Base-by-base conservation (phyloP, 2,888 invertebrate species). In the Coenonympha arcania region DNA sequence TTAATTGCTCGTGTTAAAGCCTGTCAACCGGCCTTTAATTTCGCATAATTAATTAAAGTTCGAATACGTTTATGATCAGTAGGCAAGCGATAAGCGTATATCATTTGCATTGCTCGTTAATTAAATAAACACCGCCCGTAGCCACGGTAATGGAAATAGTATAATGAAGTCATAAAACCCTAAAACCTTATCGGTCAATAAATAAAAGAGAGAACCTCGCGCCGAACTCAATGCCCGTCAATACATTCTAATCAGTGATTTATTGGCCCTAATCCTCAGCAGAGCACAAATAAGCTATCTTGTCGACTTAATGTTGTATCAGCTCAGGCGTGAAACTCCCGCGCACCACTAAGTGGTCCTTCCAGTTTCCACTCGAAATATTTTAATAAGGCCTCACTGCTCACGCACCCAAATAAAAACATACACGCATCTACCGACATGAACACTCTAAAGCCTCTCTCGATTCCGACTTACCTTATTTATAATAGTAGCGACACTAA, bases 161-260 rank as follows among this genome's bases (percentile, higher is more conserved):
- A 57, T 75, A 79, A 79, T 74, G 69, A 69, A 71, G 68, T 70
- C 66, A 70, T 81, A 79, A 82, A 79, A 76, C 68, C 64, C 66
- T 72, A 76, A 73, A 73, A 80, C 77, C 63, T 61, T 73, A 75
- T 71, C 71, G 71, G 69, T 65, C 66, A 68, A 75, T 83, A 82
- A 79, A 82, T 76, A 80, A 76, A 66, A 71, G 69, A 56, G 70
- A 69, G 71, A 73, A 64, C 69, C 73, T 72, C 73, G 73, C 73
- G 75, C 71, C 74, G 66, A 69, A 81, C 75, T 78, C 79, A 83
- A 77, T 75, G 79, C 80, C 79, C 83, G 85, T 86, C 84, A 86
- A 84, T 84, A 84, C 84, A 84, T 83, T 86, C 80, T 85, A 86
- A 86, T 85, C 86, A 86, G 81, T 85, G 86, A 86, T 86, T 84